Evolutionary conservation across 1,140 invertebrate species (phyloP).

Genomic region (Ostrea denselamellosa): DNA sequence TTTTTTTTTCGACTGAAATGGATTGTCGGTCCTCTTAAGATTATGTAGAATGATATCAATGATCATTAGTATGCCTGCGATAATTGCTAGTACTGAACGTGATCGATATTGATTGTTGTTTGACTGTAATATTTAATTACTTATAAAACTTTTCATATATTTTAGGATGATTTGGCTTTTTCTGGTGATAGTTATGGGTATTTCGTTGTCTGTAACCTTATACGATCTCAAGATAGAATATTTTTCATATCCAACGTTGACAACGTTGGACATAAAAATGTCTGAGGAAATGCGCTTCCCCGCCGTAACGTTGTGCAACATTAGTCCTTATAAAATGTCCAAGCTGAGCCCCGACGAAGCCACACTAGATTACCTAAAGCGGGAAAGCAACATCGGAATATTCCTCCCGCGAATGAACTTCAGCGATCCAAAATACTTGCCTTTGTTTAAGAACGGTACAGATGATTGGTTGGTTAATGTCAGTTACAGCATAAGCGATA

Average conservation of each 20-base stretch:
- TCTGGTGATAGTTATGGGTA: constrained; percentile 36
- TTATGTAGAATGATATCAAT: background rate
- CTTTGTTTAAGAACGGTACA: background rate
- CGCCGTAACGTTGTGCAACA: constrained; percentile 45
- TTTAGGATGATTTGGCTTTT: constrained; percentile 44
- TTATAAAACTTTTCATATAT: background rate
- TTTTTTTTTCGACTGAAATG: no score
- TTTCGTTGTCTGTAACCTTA: background rate
- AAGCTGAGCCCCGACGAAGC: background rate
- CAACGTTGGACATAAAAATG: constrained; percentile 39
- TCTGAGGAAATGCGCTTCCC: constrained; percentile 32
- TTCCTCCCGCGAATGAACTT: constrained; percentile 42
- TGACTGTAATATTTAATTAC: background rate
- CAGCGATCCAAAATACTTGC: constrained; percentile 27
- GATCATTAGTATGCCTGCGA: background rate
- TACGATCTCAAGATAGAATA: constrained; percentile 35
- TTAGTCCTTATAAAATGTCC: constrained; percentile 44
- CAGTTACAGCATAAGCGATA: background rate
- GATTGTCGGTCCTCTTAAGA: no score
- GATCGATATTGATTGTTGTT: background rate
- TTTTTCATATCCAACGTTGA: constrained; percentile 36
- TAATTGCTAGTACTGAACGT: background rate
- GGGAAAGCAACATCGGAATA: constrained; percentile 21
- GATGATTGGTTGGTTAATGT: constrained; percentile 36
- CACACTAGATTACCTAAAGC: constrained; percentile 21